Evolutionary conservation across 64 coral and sea anemone genomes (phyloP).

Genomic region (Pocillopora damicornis): DNA sequence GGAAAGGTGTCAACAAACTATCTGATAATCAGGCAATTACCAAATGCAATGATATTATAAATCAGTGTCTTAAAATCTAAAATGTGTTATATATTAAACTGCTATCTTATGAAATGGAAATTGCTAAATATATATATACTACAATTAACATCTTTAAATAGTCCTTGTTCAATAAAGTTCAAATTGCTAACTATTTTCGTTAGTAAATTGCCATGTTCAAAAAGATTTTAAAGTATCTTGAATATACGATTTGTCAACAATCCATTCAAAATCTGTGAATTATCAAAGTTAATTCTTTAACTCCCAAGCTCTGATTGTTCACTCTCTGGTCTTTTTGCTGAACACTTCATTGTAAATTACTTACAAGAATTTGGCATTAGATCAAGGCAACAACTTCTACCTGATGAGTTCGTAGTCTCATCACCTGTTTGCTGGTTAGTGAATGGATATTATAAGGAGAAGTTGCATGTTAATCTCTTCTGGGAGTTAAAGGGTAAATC

Average conservation of each 20-base stretch:
- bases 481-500: neutral
- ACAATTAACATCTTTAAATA: slow-evolving; percentile 11
- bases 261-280: neutral
- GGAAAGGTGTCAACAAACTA: neutral
- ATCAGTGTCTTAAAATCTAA: neutral
- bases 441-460: no score
- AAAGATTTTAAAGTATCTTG: neutral
- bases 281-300: neutral
- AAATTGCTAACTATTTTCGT: neutral
- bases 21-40: no score
- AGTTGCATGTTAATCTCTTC: no score
- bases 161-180: neutral
- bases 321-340: no score
- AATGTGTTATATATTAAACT: slow-evolving; percentile 1
- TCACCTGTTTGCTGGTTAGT: no score
- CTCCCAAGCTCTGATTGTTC: no score
- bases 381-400: neutral
- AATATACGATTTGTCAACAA: neutral
- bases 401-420: no score
- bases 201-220: neutral
- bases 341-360: no score
- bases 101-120: neutral
- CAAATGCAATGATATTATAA: no score
- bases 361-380: no score
- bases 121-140: neutral